Base-by-base conservation (phyloP, 2,888 invertebrate genomes). In the Tiliacea aurago region DNA sequence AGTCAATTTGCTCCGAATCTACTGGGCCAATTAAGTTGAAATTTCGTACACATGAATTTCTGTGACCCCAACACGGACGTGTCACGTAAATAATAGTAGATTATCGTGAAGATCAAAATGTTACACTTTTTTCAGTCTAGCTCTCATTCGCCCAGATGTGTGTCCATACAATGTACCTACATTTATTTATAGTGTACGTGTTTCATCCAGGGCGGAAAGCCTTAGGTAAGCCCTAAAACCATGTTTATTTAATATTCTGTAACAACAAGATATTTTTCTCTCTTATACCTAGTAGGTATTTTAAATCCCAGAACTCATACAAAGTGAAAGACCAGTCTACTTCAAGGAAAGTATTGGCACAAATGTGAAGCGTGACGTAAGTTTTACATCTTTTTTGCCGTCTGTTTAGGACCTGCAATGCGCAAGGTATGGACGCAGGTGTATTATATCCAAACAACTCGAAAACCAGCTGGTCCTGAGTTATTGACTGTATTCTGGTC, bases 391-490 rank as follows among this genome's bases (percentile, higher is more conserved):
- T 28, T 62, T 20, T n/a, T 28, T 41, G 11, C 43, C 18, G 15
- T 58, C 18, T 67, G 9, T 73, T 66, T 51, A 41, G 10, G 20
- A 28, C 23, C 65, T 63, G 72, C 69, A 72, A 55, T 69, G 72
- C 72, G 80, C 53, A 58, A 80, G 67, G 43, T 51, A 28, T 20
- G 59, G 49, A 0, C 61, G 1, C 73, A 82, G 82, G 65, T 77
- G 82, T 66, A 55, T 43, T 43, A 18, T 37, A 11, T 49, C 37
- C 33, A 67, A 68, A 56, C 28, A 37, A 43, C 49, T n/a, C 28
- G 33, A 68, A 65, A 53, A 41, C 53, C 33, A 33, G 23, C 10
- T 53, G 47, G 20, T 28, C 20, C 43, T 61, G 37, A 77, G 47
- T 58, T 49, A 69, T 69, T 53, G 43, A 47, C 56, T n/a, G 18